Evolutionary conservation across 2,888 invertebrate genomes (phyloP).

Genomic region (Cloeon dipterum): DNA sequence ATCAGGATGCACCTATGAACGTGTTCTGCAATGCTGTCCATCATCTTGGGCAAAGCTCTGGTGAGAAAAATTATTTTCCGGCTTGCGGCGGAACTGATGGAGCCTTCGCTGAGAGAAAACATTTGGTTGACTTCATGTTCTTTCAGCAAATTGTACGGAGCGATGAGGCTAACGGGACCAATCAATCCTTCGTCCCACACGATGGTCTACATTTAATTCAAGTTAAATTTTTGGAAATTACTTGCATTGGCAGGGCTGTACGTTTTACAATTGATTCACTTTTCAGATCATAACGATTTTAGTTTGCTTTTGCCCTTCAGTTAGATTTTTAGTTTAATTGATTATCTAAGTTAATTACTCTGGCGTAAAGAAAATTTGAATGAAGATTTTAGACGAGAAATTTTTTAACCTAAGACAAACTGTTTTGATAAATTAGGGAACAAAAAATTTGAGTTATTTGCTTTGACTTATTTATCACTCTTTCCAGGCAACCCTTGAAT

Average conservation of each 20-base stretch:
- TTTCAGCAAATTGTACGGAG: slow-evolving; percentile 49
- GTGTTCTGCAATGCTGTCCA: slow-evolving; percentile 67
- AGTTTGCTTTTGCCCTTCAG: too few species aligned
- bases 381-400: too few species aligned
- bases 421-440: too few species aligned
- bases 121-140: slow-evolving; percentile 71
- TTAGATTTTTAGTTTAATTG: too few species aligned
- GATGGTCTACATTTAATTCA: slow-evolving; percentile 29
- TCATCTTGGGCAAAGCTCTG: slow-evolving; percentile 53
- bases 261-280: neutral
- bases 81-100: slow-evolving; percentile 43
- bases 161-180: slow-evolving; percentile 67
- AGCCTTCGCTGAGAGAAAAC: slow-evolving; percentile 47
- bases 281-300: neutral
- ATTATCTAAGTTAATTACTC: too few species aligned
- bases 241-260: too few species aligned
- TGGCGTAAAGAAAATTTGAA: too few species aligned
- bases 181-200: slow-evolving; percentile 77
- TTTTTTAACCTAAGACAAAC: too few species aligned
- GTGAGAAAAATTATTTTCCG: slow-evolving; percentile 76
- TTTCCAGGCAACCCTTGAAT: too few species aligned
- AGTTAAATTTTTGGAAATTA: too few species aligned
- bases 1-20: slow-evolving; percentile 31
- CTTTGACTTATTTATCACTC: too few species aligned
- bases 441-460: too few species aligned